phyloP scores from a whole-genome alignment of 2,888 invertebrate genomes.

The Agrypnus murinus region DNA sequence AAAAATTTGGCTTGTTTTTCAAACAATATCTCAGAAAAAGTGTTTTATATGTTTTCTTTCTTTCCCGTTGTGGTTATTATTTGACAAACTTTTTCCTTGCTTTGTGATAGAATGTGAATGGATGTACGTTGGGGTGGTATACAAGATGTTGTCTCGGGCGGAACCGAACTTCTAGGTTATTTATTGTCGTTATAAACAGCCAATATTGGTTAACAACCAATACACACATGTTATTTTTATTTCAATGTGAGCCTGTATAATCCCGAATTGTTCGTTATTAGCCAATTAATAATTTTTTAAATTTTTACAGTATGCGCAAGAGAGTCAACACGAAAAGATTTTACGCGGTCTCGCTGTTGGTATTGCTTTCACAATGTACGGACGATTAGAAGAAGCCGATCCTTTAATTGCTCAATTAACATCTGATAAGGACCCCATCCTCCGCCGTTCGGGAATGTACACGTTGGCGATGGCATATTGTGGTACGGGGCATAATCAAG shows the following conservation, averaged over 20 bases:
- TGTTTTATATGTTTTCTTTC: no score
- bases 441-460: conserved; percentile 97
- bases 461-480: conserved; percentile 99
- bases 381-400: conserved; percentile 97
- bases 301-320: conserved; percentile 84
- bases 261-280: no score
- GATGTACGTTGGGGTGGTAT: background rate
- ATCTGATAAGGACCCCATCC: conserved; percentile 95
- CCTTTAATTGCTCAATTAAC: conserved; percentile 91
- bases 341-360: conserved; percentile 97
- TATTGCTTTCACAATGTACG: conserved; percentile 97
- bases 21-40: no score
- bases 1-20: no score
- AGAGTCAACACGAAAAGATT: conserved; percentile 99
- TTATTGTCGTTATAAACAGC: conserved; percentile 14
- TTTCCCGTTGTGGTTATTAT: no score
- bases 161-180: conserved; percentile 12
- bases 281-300: background rate
- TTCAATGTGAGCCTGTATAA: no score
- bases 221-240: no score
- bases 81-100: no score
- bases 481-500: conserved; percentile 98
- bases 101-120: no score
- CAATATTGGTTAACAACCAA: background rate
- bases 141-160: conserved; percentile 10